A percentile compares a stretch with the other conserved stretches of the same genome.
Conservation (phyloP, 2,888 invertebrate species). For the Ctenicera cuprea region DNA sequence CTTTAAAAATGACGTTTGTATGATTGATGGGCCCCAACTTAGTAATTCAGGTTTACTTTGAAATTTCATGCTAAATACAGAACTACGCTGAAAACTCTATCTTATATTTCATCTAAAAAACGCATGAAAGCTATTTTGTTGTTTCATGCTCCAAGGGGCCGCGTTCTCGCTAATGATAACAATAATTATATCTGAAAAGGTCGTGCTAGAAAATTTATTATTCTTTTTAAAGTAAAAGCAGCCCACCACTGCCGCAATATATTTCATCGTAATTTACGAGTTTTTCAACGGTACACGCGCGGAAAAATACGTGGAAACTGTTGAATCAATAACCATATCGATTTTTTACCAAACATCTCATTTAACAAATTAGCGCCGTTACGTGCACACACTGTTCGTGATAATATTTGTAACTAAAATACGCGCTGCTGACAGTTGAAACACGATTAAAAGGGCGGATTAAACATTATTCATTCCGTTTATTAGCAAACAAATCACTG, state of each 20-base stretch:
- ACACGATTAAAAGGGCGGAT: conserved; percentile 21
- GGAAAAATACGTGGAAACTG: conserved; percentile 25
- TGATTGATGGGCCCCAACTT: conserved; percentile 11
- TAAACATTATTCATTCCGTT: conserved; percentile 5
- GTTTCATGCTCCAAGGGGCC: conserved; percentile 20
- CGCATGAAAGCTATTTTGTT: background rate
- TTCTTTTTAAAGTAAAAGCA: conserved; percentile 26
- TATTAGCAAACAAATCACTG: conserved; percentile 17
- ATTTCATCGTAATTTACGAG: conserved; percentile 22
- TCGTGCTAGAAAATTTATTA: conserved; percentile 23
- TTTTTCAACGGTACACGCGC: conserved; percentile 15
- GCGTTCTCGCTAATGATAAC: conserved; percentile 22
- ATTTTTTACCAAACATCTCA: conserved; percentile 26
- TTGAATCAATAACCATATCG: conserved; percentile 11
- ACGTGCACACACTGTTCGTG: conserved; percentile 25
- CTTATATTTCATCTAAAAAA: conserved; percentile 10
- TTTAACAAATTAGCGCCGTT: conserved; percentile 25
- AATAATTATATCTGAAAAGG: conserved; percentile 30
- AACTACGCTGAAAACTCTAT: conserved; percentile 13
- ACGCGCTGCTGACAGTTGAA: conserved; percentile 13
- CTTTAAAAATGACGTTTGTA: conserved; percentile 22
- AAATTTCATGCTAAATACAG: conserved; percentile 13
- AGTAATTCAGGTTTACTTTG: background rate
- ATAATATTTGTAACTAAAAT: conserved; percentile 30
- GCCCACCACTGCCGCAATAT: background rate